Conservation (phyloP, 1,140 invertebrate genomes). For the Helicoverpa armigera region DNA sequence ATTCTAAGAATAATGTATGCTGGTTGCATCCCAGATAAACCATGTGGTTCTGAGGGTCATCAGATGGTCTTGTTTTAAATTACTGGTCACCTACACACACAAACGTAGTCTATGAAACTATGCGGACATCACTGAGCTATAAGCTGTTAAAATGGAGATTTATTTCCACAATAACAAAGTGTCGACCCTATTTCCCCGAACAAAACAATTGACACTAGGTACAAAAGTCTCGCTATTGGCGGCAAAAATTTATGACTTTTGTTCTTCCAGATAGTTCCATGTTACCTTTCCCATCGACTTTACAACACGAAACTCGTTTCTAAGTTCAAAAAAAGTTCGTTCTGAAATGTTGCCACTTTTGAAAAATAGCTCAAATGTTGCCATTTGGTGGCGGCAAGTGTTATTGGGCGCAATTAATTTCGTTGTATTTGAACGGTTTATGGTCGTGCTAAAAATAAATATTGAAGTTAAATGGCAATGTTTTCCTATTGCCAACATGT, state of each 20-base stretch:
- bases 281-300: slow-evolving; percentile 29
- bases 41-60: no score
- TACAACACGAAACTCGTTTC: no score
- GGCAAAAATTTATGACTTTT: slow-evolving; percentile 49
- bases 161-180: not conserved
- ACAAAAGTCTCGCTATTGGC: slow-evolving; percentile 42
- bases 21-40: no score
- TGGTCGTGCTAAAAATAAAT: not conserved
- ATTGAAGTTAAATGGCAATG: not conserved
- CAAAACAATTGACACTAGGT: slow-evolving; percentile 49
- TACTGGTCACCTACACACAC: no score
- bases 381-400: not conserved
- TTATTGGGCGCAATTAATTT: slow-evolving; percentile 21
- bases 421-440: not conserved
- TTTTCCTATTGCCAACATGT: no score
- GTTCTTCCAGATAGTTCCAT: slow-evolving; percentile 36
- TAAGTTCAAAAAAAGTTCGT: not conserved
- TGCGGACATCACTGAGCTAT: no score
- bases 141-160: no score
- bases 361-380: slow-evolving; percentile 1
- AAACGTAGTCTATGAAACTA: no score
- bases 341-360: not conserved
- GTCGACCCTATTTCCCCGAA: slow-evolving; percentile 20
- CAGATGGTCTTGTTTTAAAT: no score
- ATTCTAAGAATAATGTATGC: no score